Evolutionary conservation across 2,888 invertebrate genomes (phyloP).

Genomic region (Drosophila colorata): DNA sequence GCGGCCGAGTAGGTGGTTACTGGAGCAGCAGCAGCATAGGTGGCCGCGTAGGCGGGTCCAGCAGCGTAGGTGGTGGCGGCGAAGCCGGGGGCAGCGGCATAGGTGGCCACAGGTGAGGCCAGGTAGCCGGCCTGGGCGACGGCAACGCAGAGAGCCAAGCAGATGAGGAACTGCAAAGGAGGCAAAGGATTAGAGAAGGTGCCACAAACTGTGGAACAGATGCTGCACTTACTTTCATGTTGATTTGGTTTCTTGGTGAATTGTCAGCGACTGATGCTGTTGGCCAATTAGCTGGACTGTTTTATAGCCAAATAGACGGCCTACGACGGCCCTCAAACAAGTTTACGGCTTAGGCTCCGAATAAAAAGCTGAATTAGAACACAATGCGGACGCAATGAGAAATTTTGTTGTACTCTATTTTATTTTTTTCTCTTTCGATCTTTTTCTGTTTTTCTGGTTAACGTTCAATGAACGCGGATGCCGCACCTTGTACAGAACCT

Average conservation of each 20-base stretch:
- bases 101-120: slow-evolving; percentile 55
- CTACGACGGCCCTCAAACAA: slow-evolving; percentile 48
- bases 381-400: slow-evolving; percentile 57
- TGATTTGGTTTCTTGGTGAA: slow-evolving; percentile 47
- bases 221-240: slow-evolving; percentile 63
- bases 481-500: slow-evolving; percentile 37
- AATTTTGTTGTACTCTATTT: slow-evolving; percentile 15
- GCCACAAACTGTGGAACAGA: neutral
- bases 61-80: slow-evolving; percentile 56
- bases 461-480: slow-evolving; percentile 78
- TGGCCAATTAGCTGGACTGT: slow-evolving; percentile 43
- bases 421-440: slow-evolving; percentile 1
- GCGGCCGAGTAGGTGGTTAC: slow-evolving; percentile 56
- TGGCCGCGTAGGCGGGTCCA: slow-evolving; percentile 51
- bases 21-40: slow-evolving; percentile 61
- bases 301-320: slow-evolving; percentile 15
- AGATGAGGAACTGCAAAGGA: slow-evolving; percentile 74
- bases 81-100: slow-evolving; percentile 56
- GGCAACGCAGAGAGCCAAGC: slow-evolving; percentile 79
- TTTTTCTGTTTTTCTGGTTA: slow-evolving; percentile 35
- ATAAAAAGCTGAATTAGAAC: slow-evolving; percentile 65
- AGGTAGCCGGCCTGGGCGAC: slow-evolving; percentile 77
- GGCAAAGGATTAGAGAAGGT: slow-evolving; percentile 13
- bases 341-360: slow-evolving; percentile 65
- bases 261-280: slow-evolving; percentile 66